Conservation (phyloP, 2,797 vertebrate genomes). For the Sciurus carolinensis region DNA sequence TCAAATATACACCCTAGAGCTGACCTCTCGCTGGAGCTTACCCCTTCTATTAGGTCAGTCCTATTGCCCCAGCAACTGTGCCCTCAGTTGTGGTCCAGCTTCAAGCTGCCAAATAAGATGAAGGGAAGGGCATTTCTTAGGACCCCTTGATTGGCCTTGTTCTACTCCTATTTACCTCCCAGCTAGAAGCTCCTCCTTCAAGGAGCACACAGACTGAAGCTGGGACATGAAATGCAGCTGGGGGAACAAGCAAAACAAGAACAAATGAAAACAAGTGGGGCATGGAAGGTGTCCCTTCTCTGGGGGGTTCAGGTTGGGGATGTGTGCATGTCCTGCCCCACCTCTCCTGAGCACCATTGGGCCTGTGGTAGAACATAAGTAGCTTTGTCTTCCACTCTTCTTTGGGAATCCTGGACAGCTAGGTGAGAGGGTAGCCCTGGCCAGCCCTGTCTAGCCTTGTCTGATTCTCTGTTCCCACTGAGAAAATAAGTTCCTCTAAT, state of each 20-base stretch:
- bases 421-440: background rate
- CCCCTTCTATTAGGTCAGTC: background rate
- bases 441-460: background rate
- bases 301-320: background rate
- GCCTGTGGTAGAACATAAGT: background rate
- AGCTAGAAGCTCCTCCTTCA: background rate
- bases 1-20: background rate
- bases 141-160: background rate
- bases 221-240: background rate
- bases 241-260: background rate
- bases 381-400: background rate
- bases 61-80: background rate
- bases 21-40: background rate
- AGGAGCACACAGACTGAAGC: background rate
- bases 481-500: background rate
- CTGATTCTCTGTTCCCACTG: background rate
- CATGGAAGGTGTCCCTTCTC: background rate
- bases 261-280: background rate
- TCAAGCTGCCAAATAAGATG: background rate
- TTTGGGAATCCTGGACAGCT: background rate
- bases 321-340: accelerated
- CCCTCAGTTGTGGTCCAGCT: background rate
- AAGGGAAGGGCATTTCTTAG: background rate
- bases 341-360: background rate
- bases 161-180: background rate